Base-by-base conservation (phyloP, 2,797 vertebrate genomes). In the Coreius guichenoti region DNA sequence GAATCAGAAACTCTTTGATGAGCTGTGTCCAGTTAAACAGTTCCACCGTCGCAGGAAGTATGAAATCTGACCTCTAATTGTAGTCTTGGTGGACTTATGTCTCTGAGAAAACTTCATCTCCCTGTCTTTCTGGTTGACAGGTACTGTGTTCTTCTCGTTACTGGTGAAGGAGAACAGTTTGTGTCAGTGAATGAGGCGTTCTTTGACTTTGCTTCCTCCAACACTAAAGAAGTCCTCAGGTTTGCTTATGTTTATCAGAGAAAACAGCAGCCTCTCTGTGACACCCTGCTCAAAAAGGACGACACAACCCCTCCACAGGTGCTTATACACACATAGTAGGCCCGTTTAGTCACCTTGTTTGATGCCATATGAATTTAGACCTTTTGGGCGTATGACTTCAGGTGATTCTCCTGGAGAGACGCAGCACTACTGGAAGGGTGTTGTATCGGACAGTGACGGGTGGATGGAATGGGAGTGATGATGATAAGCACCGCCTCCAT, bases 11-110 rank as follows among this genome's bases (percentile, higher is more conserved):
- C 90, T 98, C 58, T 99, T 99, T 86, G 96, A 98, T 76, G 97
- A 99, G 90, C 94, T 99, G 81, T 99, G 98, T 92, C 98, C 98
- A 0, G 94, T 97, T 74, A 97, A 98, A 89, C 97, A 98, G 89
- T 97, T 98, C 86, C 98, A 99, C 90, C 94, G 97, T 0, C 96
- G 98, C 86, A 94, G 95, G 49, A 97, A 96, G 96, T 97, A 93
- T 94, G 95, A 75, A 43, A 61, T 29, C 49, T 56, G 23, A 6
- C 72, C 54, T 56, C 13, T 77, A 4, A 33, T 33, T 61, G 23
- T 43, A 39, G 77, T 51, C 6, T 45, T 2, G 16, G 23, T 29
- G 29, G 45, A 12, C 23, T 47, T 3, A 1, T 33, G 16, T 16
- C 29, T 69, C 13, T n/a, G 39, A n/a, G 31, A 33, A 33, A 69